Evolutionary conservation across 2,888 invertebrate genomes (phyloP).

Genomic region (Stegophylla sp.): DNA sequence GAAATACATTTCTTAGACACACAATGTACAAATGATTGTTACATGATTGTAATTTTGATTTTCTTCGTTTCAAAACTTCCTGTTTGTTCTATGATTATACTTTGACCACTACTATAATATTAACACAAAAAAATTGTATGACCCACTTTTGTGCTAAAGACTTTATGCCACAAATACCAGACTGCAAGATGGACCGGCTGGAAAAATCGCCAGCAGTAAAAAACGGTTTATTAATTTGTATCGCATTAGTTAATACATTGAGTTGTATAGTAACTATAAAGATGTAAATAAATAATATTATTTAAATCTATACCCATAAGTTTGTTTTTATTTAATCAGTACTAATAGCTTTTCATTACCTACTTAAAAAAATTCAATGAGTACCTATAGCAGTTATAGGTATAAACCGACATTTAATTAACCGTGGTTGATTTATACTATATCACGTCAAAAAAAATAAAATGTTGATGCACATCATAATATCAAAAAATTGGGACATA

Average conservation of each 20-base stretch:
- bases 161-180: background rate
- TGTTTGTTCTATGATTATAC: background rate
- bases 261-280: background rate
- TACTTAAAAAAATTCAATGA: no score
- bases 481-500: no score
- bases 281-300: no score
- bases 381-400: no score
- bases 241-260: background rate
- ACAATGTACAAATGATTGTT: background rate
- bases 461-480: no score
- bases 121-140: background rate
- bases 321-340: no score
- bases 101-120: background rate
- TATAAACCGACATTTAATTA: no score
- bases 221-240: background rate
- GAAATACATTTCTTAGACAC: background rate
- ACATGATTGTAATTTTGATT: background rate
- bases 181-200: background rate
- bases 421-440: no score
- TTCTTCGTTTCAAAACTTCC: background rate
- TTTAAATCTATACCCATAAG: no score
- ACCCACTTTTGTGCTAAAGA: background rate
- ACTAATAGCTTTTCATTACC: no score
- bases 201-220: background rate
- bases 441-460: no score